These are phyloP conservation scores for Linyphia triangularis DNA, from an alignment of 2,888 invertebrate genomes.

Conservation along the genomic window DNA sequence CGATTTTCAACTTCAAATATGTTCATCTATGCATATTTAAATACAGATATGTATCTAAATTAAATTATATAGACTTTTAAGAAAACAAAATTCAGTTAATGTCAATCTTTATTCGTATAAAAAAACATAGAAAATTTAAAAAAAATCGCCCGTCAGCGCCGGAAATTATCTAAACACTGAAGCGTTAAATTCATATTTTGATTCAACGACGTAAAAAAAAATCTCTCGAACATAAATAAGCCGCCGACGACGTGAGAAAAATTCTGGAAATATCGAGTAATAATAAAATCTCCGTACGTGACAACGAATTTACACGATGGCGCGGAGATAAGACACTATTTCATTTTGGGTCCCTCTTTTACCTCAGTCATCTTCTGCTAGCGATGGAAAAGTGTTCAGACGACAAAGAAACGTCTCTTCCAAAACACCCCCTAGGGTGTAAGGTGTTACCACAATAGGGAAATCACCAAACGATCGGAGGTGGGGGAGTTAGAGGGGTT, in stretches of 20 bases:
- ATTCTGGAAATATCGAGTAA: conserved; percentile 47
- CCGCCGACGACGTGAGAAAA: conserved; percentile 13
- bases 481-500: neutral
- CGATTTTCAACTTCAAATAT: too few relatives aligned
- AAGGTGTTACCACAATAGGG: conserved; percentile 28
- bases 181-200: conserved; percentile 55
- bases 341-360: conserved; percentile 26
- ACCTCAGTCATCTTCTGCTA: neutral
- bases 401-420: conserved; percentile 39
- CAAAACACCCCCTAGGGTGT: conserved; percentile 2
- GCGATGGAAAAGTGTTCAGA: neutral
- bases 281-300: conserved; percentile 62
- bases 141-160: conserved; percentile 13
- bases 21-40: too few relatives aligned
- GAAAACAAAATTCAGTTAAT: too few relatives aligned
- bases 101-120: too few relatives aligned
- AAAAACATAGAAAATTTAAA: too few relatives aligned
- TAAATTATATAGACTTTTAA: too few relatives aligned
- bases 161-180: conserved; percentile 53
- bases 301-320: conserved; percentile 68
- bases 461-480: conserved; percentile 43
- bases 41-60: too few relatives aligned
- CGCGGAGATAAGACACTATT: conserved; percentile 60
- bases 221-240: conserved; percentile 37
- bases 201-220: conserved; percentile 14